Percentiles rank a stretch among this genome's conserved stretches.
These are phyloP conservation scores for Acrobasis suavella DNA, from an alignment of 2,888 invertebrate species.

Conservation along the genomic window DNA sequence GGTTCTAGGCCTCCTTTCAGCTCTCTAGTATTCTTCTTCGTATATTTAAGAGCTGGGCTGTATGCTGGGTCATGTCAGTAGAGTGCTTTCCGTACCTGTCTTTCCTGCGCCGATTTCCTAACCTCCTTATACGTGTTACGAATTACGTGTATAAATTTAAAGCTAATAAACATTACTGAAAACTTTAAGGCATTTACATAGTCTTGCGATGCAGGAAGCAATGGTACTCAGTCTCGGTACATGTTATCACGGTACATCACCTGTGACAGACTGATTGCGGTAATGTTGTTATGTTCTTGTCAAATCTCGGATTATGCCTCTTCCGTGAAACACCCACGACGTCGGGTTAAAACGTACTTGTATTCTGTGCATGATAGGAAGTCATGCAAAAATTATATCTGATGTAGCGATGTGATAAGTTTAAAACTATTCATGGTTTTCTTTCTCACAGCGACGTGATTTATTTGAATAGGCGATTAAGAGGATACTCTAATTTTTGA, in stretches of 20 bases:
- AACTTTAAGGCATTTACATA: neutral
- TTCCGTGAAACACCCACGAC: constrained; percentile 14
- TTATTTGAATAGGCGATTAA: too few relatives aligned
- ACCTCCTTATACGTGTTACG: too few relatives aligned
- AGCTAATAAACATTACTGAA: neutral
- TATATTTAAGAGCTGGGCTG: too few relatives aligned
- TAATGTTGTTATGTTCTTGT: constrained; percentile 3
- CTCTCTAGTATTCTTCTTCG: too few relatives aligned
- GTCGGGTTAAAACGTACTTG: neutral
- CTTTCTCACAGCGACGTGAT: too few relatives aligned
- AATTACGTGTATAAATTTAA: too few relatives aligned
- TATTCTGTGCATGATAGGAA: constrained; percentile 1
- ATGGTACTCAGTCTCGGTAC: neutral
- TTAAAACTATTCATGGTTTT: neutral
- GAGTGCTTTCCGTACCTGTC: too few relatives aligned
- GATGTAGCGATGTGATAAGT: neutral
- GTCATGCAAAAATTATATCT: neutral
- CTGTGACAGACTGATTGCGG: constrained; percentile 9
- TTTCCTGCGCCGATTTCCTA: too few relatives aligned
- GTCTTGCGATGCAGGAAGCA: neutral
- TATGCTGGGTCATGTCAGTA: too few relatives aligned
- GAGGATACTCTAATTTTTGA: too few relatives aligned
- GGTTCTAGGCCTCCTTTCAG: too few relatives aligned
- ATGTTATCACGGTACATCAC: constrained; percentile 7
- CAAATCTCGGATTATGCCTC: constrained; percentile 5